A percentile compares a stretch with the other conserved stretches of the same genome.
phyloP scores from a whole-genome alignment of 2,113 vertebrate species.

The Bubo bubo region DNA sequence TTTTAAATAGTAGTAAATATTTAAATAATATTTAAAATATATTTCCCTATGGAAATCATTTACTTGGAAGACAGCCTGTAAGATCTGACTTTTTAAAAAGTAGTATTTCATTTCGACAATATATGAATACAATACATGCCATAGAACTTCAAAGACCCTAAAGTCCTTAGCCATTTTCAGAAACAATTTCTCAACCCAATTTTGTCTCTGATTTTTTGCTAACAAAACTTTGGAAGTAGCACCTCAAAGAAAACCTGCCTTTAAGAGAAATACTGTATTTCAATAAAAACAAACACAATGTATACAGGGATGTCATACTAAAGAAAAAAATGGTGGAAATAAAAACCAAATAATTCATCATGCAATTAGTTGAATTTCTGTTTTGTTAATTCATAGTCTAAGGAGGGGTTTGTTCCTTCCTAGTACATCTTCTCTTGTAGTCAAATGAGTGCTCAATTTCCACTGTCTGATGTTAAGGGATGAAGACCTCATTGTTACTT shows the following conservation, averaged over 20 bases:
- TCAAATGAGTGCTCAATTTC: slow-evolving; percentile 23
- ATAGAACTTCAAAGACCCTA: slow-evolving; percentile 41
- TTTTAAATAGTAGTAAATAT: slow-evolving; percentile 74
- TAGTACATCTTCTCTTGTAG: slow-evolving; percentile 41
- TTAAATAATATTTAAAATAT: slow-evolving; percentile 76
- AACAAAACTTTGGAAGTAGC: slow-evolving; percentile 49
- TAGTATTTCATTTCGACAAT: slow-evolving; percentile 60
- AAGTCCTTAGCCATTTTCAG: slow-evolving; percentile 52
- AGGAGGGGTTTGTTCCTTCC: slow-evolving; percentile 32
- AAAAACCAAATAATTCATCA: neutral
- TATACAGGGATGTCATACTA: neutral
- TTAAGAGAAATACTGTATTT: slow-evolving; percentile 8
- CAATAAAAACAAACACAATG: neutral
- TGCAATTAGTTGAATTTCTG: neutral
- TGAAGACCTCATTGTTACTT: slow-evolving; percentile 23
- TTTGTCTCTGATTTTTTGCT: slow-evolving; percentile 15
- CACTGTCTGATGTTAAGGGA: slow-evolving; percentile 18
- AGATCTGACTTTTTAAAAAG: slow-evolving; percentile 60
- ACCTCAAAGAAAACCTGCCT: slow-evolving; percentile 44
- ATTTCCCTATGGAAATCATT: slow-evolving; percentile 66
- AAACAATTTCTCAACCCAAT: slow-evolving; percentile 28
- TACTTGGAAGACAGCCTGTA: slow-evolving; percentile 72
- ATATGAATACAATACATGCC: slow-evolving; percentile 52
- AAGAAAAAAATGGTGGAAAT: neutral
- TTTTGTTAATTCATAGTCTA: neutral